Percentiles rank a stretch among this genome's conserved stretches.
phyloP scores from a whole-genome alignment of 2,113 vertebrate species.

The Amphilophus citrinellus region DNA sequence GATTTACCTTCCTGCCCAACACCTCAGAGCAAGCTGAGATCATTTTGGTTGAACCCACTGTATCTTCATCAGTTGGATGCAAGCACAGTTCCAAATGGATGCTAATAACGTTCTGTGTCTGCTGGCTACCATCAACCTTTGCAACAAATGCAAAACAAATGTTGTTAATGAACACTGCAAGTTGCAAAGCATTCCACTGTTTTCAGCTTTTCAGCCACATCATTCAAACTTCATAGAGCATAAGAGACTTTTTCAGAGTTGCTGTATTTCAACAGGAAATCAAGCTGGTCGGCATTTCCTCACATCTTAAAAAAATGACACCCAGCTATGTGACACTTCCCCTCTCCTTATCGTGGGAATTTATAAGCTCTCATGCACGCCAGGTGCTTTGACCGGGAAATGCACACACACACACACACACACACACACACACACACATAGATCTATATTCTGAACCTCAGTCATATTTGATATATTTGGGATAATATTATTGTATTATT shows the following conservation, averaged over 20 bases:
- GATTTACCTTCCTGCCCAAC: too few relatives aligned
- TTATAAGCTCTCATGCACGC: constrained; percentile 66
- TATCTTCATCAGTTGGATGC: too few relatives aligned
- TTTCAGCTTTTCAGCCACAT: neutral
- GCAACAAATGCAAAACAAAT: neutral
- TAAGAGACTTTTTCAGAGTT: constrained; percentile 28
- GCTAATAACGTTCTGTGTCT: too few relatives aligned
- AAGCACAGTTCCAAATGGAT: too few relatives aligned
- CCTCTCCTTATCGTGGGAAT: constrained; percentile 76
- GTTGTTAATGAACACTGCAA: neutral
- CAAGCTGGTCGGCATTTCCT: constrained; percentile 69
- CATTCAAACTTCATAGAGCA: neutral
- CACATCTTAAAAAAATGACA: constrained; percentile 82
- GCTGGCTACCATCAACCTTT: neutral
- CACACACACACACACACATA: constrained; percentile 1
- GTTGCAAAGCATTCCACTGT: neutral
- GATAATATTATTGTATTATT: neutral
- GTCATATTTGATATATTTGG: neutral
- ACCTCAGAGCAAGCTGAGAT: too few relatives aligned
- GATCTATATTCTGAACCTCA: neutral
- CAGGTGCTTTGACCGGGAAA: constrained; percentile 67
- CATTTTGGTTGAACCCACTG: too few relatives aligned
- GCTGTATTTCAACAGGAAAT: constrained; percentile 75
- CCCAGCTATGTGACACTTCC: constrained; percentile 78
- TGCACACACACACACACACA: constrained; percentile 19